Evolutionary conservation across 2,113 vertebrate genomes (phyloP), one percentile per base, ranked within the genome.

Genomic region (Anolis carolinensis): DNA sequence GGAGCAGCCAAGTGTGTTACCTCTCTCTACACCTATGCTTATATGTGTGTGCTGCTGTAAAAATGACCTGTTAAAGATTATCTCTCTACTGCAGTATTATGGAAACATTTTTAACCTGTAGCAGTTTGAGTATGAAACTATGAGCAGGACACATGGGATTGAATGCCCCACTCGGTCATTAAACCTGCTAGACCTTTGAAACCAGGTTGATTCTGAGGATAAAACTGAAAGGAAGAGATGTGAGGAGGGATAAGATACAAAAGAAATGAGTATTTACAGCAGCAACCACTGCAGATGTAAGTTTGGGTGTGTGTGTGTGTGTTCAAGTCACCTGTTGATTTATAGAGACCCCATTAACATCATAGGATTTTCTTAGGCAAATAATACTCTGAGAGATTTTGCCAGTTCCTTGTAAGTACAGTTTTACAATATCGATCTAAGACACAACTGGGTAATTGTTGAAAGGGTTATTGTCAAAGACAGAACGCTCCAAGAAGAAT

Each of bases 11-110:
- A 81, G 83, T 20, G 1, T 44, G 11, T 5, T 32, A 18, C 55
- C 48, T 67, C 0, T 52, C 20, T 55, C 32, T 74, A 4, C 30
- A 59, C 50, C n/a, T 77, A 77, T 8, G 13, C 92, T 92, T 23
- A 5, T 70, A 48, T 18, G 25, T 23, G 25, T 36, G 4, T 44
- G 27, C 55, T 79, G 25, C 0, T 14, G 44, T 20, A 7, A 59
- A 16, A 70, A 0, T 0, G 5, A 13, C 70, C 78, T 50, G 89
- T 79, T 34, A 3, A 71, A 89, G 36, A 81, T 27, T 79, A 13
- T 59, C 39, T 59, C 50, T 71, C 2, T 30, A 85, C 20, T 52
- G 9, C 32, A 30, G n/a, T 34, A 77, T 36, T 75, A 25, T 78
- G 36, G 25, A 39, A 18, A 25, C 11, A 20, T 67, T 77, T 44